Percentiles rank a stretch among this genome's conserved stretches.
Conservation (phyloP, 2,888 invertebrate genomes). For the Eristalis arbustorum region DNA sequence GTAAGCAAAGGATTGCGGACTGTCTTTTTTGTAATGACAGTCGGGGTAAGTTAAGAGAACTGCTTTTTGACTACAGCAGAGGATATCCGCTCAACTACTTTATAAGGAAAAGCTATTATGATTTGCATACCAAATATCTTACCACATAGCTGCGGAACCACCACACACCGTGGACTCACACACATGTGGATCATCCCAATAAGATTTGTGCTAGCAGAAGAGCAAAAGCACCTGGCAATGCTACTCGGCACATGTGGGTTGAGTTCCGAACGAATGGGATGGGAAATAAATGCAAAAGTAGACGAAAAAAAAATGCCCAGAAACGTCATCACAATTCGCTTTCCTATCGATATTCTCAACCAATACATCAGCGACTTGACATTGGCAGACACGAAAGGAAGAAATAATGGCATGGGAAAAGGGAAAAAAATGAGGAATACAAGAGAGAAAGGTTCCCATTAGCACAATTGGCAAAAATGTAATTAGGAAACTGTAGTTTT, state of each 20-base stretch:
- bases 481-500: conserved; percentile 51
- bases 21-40: no score
- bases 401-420: conserved; percentile 32
- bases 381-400: conserved; percentile 35
- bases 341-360: conserved; percentile 26
- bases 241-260: conserved; percentile 7
- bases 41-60: no score
- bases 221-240: conserved; percentile 21
- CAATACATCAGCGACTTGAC: conserved; percentile 47
- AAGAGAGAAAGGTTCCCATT: conserved; percentile 54
- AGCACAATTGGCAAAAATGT: conserved; percentile 27
- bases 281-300: neutral
- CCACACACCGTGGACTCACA: neutral
- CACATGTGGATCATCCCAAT: neutral
- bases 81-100: neutral
- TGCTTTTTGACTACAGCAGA: neutral
- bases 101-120: neutral
- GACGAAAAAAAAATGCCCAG: conserved; percentile 3
- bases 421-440: conserved; percentile 33
- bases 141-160: neutral
- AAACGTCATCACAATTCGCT: conserved; percentile 48
- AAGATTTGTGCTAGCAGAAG: neutral
- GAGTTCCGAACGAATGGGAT: conserved; percentile 11
- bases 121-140: neutral
- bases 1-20: no score